A percentile compares a stretch with the other conserved stretches of the same genome.
phyloP scores from a whole-genome alignment of 1,140 invertebrate genomes.

The Eriosoma lanigerum region DNA sequence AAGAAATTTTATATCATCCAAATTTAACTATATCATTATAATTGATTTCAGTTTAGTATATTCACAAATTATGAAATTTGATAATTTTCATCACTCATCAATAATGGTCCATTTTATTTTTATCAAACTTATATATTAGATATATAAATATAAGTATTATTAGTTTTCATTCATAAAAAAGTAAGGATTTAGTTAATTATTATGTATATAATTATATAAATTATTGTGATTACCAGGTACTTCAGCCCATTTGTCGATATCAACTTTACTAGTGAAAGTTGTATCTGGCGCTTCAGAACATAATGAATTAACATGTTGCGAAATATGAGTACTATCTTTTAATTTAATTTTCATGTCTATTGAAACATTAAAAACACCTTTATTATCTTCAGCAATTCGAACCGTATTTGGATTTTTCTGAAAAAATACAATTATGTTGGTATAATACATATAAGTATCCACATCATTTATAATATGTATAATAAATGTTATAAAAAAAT shows the following conservation, averaged over 20 bases:
- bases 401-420: constrained; percentile 82
- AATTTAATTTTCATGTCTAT: constrained; percentile 79
- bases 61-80: too few relatives aligned
- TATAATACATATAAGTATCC: neutral
- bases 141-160: too few relatives aligned
- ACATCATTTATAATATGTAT: neutral
- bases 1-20: too few relatives aligned
- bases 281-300: constrained; percentile 75
- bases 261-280: constrained; percentile 76
- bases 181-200: neutral
- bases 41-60: too few relatives aligned
- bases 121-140: too few relatives aligned
- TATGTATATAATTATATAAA: neutral
- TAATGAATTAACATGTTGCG: constrained; percentile 71
- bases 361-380: constrained; percentile 75
- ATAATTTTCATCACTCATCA: too few relatives aligned
- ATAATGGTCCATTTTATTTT: too few relatives aligned
- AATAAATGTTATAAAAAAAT: neutral
- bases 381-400: constrained; percentile 84
- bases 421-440: constrained; percentile 52
- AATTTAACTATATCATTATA: too few relatives aligned
- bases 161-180: neutral
- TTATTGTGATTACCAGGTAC: constrained; percentile 66
- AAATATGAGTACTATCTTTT: constrained; percentile 69
- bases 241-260: constrained; percentile 75